Evolutionary conservation across 2,888 invertebrate species (phyloP).

Genomic region (Strigamia crassipes): DNA sequence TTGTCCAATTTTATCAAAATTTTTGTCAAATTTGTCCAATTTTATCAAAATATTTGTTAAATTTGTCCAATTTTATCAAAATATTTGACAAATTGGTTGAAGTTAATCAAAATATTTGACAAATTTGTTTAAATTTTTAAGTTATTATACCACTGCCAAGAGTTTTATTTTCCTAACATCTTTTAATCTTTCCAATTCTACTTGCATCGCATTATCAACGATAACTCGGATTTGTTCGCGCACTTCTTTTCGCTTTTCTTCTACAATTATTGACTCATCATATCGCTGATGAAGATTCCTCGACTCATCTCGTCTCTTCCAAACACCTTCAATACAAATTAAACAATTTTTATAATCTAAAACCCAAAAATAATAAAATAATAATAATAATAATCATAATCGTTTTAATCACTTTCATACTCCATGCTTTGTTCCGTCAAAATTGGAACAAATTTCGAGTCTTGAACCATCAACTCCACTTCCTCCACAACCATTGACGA

Average conservation of each 20-base stretch:
- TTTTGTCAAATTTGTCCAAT: too few relatives aligned
- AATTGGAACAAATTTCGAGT: slow-evolving; percentile 25
- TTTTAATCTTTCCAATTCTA: slow-evolving; percentile 67
- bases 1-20: too few relatives aligned
- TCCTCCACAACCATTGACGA: not conserved
- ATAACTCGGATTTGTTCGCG: slow-evolving; percentile 79
- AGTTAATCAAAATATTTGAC: too few relatives aligned
- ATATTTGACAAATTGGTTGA: too few relatives aligned
- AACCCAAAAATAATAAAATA: too few relatives aligned
- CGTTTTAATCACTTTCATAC: slow-evolving; percentile 63
- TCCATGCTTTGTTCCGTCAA: slow-evolving; percentile 72
- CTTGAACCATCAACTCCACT: not conserved
- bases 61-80: too few relatives aligned
- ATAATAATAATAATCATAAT: too few relatives aligned
- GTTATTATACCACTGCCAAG: too few relatives aligned
- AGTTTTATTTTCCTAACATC: slow-evolving; percentile 64
- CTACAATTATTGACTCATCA: slow-evolving; percentile 80
- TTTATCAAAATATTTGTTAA: too few relatives aligned
- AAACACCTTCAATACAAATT: slow-evolving; percentile 65
- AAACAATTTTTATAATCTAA: not conserved
- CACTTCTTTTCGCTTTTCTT: slow-evolving; percentile 79
- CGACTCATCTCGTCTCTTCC: slow-evolving; percentile 79
- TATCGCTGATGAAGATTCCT: slow-evolving; percentile 75
- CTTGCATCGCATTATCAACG: slow-evolving; percentile 70
- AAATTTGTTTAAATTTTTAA: too few relatives aligned